Evolutionary conservation across 2,797 vertebrate species (phyloP).

Genomic region (Enteromius radiatus): DNA sequence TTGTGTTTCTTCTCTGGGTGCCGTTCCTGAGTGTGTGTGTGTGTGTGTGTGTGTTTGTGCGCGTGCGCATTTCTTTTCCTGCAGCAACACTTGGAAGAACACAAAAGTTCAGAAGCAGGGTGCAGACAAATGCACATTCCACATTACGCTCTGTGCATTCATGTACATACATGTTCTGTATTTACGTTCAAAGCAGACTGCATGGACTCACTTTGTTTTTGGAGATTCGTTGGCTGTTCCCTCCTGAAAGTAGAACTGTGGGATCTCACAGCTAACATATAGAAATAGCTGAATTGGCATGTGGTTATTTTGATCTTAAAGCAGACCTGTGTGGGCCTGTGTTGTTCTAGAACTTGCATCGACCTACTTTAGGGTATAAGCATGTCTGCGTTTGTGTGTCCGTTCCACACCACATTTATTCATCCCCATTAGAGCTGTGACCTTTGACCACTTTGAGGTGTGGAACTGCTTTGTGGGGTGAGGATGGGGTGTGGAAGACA

Average conservation of each 20-base stretch:
- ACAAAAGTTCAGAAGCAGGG: background rate
- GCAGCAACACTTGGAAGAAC: slow-evolving; percentile 8
- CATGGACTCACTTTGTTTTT: background rate
- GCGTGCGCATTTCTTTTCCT: slow-evolving; percentile 41
- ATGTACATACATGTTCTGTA: background rate
- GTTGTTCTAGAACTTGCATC: slow-evolving; percentile 50
- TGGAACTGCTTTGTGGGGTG: slow-evolving; percentile 57
- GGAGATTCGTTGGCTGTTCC: background rate
- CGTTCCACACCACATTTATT: slow-evolving; percentile 62
- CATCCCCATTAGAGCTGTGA: slow-evolving; percentile 65
- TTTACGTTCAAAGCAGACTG: background rate
- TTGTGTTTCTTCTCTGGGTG: slow-evolving; percentile 63
- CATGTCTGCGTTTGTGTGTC: slow-evolving; percentile 45
- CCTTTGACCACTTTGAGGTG: slow-evolving; percentile 70
- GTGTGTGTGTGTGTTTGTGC: background rate
- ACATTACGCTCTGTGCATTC: background rate
- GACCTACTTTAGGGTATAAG: slow-evolving; percentile 44
- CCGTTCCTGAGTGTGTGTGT: slow-evolving; percentile 9
- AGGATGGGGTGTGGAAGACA: slow-evolving; percentile 54
- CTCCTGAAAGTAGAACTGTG: background rate
- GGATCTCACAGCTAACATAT: background rate
- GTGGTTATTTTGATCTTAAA: slow-evolving; percentile 42
- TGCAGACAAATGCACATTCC: background rate
- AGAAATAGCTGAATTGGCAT: background rate
- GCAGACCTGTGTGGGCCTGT: slow-evolving; percentile 30